Evolutionary conservation across 2,797 vertebrate species (phyloP).

Genomic region (Pseudochromis fuscus): DNA sequence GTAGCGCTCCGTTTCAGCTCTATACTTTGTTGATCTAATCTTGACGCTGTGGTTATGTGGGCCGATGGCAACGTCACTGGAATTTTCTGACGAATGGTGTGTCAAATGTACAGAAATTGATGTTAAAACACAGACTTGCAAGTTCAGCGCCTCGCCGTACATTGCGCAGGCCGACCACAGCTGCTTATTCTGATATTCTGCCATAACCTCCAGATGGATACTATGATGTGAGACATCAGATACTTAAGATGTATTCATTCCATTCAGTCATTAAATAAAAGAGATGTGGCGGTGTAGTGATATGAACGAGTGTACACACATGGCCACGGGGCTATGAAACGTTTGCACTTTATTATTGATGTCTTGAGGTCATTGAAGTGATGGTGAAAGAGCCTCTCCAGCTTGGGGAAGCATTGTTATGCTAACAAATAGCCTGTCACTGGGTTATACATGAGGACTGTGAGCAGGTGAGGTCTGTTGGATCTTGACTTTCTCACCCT

Average conservation of each 20-base stretch:
- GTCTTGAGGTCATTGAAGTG: constrained; percentile 34
- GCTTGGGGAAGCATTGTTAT: constrained; percentile 37
- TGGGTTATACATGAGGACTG: constrained; percentile 60
- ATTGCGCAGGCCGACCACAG: constrained; percentile 39
- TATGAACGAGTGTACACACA: constrained; percentile 44
- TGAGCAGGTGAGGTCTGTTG: constrained; percentile 59
- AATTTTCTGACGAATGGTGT: constrained; percentile 33
- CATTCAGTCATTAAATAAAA: constrained; percentile 49
- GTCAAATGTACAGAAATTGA: constrained; percentile 37
- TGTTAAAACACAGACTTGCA: constrained; percentile 26
- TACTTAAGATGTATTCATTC: constrained; percentile 51
- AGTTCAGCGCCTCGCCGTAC: constrained; percentile 26
- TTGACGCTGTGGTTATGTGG: constrained; percentile 25
- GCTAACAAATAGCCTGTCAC: constrained; percentile 51
- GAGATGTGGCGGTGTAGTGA: constrained; percentile 39
- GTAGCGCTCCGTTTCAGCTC: constrained; percentile 43
- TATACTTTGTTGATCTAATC: constrained; percentile 50
- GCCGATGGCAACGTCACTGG: constrained; percentile 14
- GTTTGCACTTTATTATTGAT: constrained; percentile 57
- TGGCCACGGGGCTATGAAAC: constrained; percentile 31
- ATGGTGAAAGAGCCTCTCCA: constrained; percentile 32
- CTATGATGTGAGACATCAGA: constrained; percentile 42
- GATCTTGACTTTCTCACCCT: constrained; percentile 60
- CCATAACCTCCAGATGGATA: constrained; percentile 53
- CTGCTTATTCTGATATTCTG: constrained; percentile 57